phyloP scores from a whole-genome alignment of 2,888 invertebrate genomes.

The Ametastegia equiseti region DNA sequence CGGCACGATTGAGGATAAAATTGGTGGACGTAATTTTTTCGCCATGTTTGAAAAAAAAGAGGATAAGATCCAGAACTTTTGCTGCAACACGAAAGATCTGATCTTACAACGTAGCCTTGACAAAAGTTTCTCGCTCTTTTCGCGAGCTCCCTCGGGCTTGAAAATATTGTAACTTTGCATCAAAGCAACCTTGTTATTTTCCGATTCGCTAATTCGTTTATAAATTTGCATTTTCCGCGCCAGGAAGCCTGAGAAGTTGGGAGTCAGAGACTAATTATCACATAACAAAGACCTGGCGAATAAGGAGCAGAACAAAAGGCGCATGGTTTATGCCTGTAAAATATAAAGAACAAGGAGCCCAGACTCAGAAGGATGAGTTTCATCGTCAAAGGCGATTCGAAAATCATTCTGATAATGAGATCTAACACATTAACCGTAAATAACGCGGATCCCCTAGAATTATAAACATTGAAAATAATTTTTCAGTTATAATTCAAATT shows the following conservation, averaged over 20 bases:
- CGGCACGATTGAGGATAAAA: too few relatives aligned
- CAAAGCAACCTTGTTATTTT: conserved; percentile 60
- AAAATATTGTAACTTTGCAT: conserved; percentile 30
- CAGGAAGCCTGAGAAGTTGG: conserved; percentile 51
- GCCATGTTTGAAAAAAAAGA: too few relatives aligned
- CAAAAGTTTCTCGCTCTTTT: neutral
- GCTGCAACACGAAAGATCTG: neutral
- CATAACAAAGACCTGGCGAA: conserved; percentile 50
- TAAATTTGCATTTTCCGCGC: conserved; percentile 59
- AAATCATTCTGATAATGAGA: conserved; percentile 32
- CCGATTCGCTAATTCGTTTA: conserved; percentile 61
- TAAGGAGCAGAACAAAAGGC: neutral
- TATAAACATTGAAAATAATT: neutral
- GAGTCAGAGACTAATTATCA: conserved; percentile 52
- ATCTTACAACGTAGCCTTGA: neutral
- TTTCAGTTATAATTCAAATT: neutral
- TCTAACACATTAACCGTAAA: conserved; percentile 27
- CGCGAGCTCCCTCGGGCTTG: conserved; percentile 2
- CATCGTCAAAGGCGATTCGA: conserved; percentile 20
- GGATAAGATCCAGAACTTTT: too few relatives aligned
- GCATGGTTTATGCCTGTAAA: conserved; percentile 13
- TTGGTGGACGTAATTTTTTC: too few relatives aligned
- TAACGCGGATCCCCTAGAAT: neutral
- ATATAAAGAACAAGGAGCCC: conserved; percentile 3
- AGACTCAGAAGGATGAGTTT: neutral